A percentile compares a stretch with the other conserved stretches of the same genome.
Conservation (phyloP, 2,113 vertebrate species). For the Bufo gargarizans region DNA sequence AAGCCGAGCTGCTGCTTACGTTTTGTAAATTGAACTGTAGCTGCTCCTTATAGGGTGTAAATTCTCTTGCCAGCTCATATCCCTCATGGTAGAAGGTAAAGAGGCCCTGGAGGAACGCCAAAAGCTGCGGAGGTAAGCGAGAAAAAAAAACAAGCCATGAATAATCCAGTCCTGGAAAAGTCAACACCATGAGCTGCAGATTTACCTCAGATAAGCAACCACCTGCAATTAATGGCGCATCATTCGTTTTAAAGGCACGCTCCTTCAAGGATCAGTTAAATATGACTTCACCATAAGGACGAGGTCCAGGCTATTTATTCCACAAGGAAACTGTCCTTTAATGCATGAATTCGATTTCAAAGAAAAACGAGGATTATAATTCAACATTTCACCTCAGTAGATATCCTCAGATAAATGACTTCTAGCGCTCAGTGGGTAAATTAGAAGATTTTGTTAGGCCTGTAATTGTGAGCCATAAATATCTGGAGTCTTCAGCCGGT, state of each 20-base stretch:
- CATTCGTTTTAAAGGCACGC: conserved; percentile 11
- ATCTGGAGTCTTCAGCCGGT: conserved; percentile 6
- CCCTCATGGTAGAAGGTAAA: conserved; percentile 99
- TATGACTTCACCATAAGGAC: background rate
- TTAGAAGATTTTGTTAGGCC: conserved; percentile 40
- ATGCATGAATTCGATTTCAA: conserved; percentile 46
- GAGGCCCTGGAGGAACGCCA: conserved; percentile 96
- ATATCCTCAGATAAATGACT: conserved; percentile 42
- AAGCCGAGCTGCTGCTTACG: conserved; percentile 75
- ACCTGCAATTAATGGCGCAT: conserved; percentile 26
- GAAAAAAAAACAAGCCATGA: conserved; percentile 54
- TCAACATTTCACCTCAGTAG: conserved; percentile 35
- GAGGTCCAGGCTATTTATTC: conserved; percentile 11
- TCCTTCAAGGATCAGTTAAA: conserved; percentile 31
- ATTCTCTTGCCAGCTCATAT: conserved; percentile 96
- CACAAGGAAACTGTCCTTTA: conserved; percentile 39
- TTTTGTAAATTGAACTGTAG: conserved; percentile 98
- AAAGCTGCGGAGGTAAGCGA: conserved; percentile 78
- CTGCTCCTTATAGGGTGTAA: conserved; percentile 95
- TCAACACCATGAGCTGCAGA: background rate
- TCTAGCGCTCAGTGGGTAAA: conserved; percentile 27
- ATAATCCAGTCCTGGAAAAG: conserved; percentile 54
- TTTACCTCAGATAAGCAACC: conserved; percentile 26
- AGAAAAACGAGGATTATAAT: conserved; percentile 43
- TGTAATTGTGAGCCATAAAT: conserved; percentile 51